phyloP scores from a whole-genome alignment of 2,113 vertebrate genomes.

The Micromys minutus region DNA sequence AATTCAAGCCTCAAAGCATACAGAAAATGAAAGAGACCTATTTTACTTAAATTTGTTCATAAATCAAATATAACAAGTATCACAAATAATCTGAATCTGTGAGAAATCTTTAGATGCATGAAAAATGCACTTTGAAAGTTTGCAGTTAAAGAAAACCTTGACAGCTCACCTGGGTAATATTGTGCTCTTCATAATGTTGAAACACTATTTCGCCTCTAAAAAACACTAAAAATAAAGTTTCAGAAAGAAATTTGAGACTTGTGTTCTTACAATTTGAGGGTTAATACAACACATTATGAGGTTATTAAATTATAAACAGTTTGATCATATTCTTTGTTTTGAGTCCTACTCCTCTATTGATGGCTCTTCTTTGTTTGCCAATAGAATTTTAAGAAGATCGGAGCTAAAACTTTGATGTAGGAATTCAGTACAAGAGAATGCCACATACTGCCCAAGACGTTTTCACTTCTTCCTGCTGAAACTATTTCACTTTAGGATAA shows the following conservation, averaged over 20 bases:
- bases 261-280: constrained; percentile 42
- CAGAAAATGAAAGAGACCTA: constrained; percentile 17
- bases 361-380: not conserved
- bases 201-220: constrained; percentile 83
- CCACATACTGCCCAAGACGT: constrained; percentile 1
- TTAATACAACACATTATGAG: constrained; percentile 53
- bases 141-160: not conserved
- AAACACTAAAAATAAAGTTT: constrained; percentile 84
- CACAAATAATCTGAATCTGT: constrained; percentile 49
- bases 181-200: constrained; percentile 77
- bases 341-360: constrained; percentile 8
- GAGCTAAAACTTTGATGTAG: constrained; percentile 35
- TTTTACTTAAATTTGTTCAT: constrained; percentile 50
- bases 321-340: constrained; percentile 26
- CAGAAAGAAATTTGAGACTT: constrained; percentile 64
- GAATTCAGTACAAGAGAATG: constrained; percentile 40
- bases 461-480: not conserved
- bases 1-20: constrained; percentile 9
- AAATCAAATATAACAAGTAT: constrained; percentile 48
- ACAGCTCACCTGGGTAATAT: constrained; percentile 82
- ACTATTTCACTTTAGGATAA: constrained; percentile 42
- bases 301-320: constrained; percentile 39
- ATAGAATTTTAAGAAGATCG: constrained; percentile 53
- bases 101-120: constrained; percentile 50
- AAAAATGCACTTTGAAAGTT: constrained; percentile 25